Base-by-base conservation (phyloP, 2,113 vertebrate genomes). In the Perccottus glenii region DNA sequence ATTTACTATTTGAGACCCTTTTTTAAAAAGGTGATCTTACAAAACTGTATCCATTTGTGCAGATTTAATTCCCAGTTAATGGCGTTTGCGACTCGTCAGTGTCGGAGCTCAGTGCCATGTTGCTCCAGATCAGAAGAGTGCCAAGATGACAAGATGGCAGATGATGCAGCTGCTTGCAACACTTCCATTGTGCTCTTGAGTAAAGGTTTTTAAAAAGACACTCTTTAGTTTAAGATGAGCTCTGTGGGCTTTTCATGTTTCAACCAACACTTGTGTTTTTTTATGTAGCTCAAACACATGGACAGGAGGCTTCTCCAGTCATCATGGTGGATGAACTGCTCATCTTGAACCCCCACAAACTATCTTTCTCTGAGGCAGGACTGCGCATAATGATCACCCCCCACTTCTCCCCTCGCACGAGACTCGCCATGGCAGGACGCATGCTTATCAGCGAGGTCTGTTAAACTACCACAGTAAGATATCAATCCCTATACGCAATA, bases 301-400 rank as follows among this genome's bases (percentile, higher is more conserved):
- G 72, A 19, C 75, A 85, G 77, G 90, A 92, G 64, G 67, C 81
- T 46, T 36, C 70, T 15, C 79, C 91, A 0, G 92, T 92, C 45
- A 1, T 94, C 75, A 94, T 94, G 93, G 93, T 94, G 80, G 93
- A 94, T 3, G 93, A 94, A 79, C 83, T 94, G 3, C 86, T 94
- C 70, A 91, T 85, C 59, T 81, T 89, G 47, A 86, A 88, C 70
- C 92, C 93, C 27, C 93, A 93, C 82, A 90, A 93, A 48, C 89
- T 94, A 59, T 92, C 90, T 56, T 93, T 94, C 78, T 89, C 93
- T 2, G 93, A 94, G 55, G 93, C 93, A 0, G 87, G 93, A 43
- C 79, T 94, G 57, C 90, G 93, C 0, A 81, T 94, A 65, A 94
- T 94, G 93, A 94, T 94, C 75, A 93, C 91, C 0, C 91, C 90